phyloP scores from a whole-genome alignment of 2,797 vertebrate genomes.

The Balearica regulorum region DNA sequence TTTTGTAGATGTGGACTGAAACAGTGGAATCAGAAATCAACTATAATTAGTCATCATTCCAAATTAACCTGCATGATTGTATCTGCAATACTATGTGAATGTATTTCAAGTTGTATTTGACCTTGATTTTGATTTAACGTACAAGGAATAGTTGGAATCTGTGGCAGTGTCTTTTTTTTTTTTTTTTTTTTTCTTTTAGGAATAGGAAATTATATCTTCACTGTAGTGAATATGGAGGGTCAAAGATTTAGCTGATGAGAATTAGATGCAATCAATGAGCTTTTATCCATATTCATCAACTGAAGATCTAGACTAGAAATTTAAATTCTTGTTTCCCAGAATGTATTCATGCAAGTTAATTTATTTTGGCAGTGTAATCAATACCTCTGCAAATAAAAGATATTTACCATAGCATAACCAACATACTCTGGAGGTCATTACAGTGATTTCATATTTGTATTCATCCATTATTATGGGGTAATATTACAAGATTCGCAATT shows the following conservation, averaged over 20 bases:
- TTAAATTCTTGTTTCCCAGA: conserved; percentile 55
- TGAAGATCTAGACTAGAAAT: conserved; percentile 42
- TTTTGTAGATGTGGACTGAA: not conserved
- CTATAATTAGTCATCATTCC: not conserved
- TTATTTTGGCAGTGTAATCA: conserved; percentile 38
- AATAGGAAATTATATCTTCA: not conserved
- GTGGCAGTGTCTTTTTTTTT: not conserved
- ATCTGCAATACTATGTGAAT: not conserved
- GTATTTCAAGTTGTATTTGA: not conserved
- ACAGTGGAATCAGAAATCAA: not conserved
- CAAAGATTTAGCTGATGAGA: conserved; percentile 44
- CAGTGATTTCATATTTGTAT: not conserved
- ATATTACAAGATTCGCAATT: not conserved
- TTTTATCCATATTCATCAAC: conserved; percentile 59
- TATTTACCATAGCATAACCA: conserved; percentile 23
- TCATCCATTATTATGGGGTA: not conserved
- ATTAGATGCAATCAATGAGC: conserved; percentile 54
- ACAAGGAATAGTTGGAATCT: not conserved
- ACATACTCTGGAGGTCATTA: not conserved
- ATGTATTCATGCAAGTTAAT: conserved; percentile 38
- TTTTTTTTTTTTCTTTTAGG: not conserved
- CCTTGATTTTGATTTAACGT: conserved; percentile 33
- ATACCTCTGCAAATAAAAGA: conserved; percentile 18
- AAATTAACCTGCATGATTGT: not conserved
- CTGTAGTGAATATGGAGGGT: conserved; percentile 1